Conservation (phyloP, 2,888 invertebrate species). For the Zeuzera pyrina region DNA sequence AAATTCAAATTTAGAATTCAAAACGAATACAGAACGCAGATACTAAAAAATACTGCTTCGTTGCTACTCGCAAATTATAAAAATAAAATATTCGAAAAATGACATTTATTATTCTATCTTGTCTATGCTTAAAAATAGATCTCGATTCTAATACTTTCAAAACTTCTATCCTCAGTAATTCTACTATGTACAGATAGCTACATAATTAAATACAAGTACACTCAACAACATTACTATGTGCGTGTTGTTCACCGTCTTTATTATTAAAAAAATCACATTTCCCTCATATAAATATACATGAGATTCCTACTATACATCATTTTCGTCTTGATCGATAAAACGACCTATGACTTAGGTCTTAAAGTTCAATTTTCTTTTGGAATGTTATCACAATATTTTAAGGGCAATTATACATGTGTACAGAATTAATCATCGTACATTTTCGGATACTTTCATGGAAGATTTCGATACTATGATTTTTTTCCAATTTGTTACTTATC, state of each 20-base stretch:
- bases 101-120: slow-evolving; percentile 32
- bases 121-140: slow-evolving; percentile 52
- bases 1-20: slow-evolving; percentile 4
- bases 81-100: slow-evolving; percentile 49
- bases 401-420: too few relatives aligned
- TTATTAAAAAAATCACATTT: slow-evolving; percentile 5
- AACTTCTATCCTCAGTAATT: slow-evolving; percentile 24
- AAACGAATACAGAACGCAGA: slow-evolving; percentile 1
- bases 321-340: too few relatives aligned
- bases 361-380: too few relatives aligned
- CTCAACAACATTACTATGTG: slow-evolving; percentile 18
- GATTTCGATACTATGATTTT: too few relatives aligned
- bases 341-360: too few relatives aligned
- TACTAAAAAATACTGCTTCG: slow-evolving; percentile 57
- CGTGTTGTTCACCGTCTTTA: slow-evolving; percentile 15
- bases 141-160: slow-evolving; percentile 52
- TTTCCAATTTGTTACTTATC: too few relatives aligned
- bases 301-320: too few relatives aligned
- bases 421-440: too few relatives aligned
- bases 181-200: slow-evolving; percentile 57
- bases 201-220: slow-evolving; percentile 33
- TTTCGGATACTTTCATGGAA: too few relatives aligned
- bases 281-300: slow-evolving; percentile 4
- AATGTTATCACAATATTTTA: too few relatives aligned
- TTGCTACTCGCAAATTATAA: slow-evolving; percentile 59